Percentiles rank a stretch among this genome's conserved stretches.
These are phyloP conservation scores for Epirrhoe alternata DNA, from an alignment of 2,888 invertebrate species.

Conservation along the genomic window DNA sequence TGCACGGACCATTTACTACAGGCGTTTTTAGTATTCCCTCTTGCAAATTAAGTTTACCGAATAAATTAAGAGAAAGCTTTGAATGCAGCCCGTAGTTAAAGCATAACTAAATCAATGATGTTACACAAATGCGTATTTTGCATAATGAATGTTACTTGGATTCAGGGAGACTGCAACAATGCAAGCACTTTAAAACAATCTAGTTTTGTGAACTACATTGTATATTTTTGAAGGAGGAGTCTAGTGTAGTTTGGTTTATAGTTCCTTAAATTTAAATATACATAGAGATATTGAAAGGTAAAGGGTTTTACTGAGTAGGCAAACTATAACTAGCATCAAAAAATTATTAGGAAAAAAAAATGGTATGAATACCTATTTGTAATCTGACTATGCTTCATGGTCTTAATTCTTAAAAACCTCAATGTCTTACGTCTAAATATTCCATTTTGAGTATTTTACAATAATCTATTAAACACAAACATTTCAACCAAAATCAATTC, in stretches of 20 bases:
- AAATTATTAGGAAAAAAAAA: no score
- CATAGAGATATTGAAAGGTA: no score
- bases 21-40: conserved; percentile 42
- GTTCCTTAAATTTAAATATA: no score
- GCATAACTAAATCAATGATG: conserved; percentile 25
- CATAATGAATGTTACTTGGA: conserved; percentile 9
- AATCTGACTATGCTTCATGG: no score
- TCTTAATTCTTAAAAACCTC: no score
- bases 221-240: neutral
- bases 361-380: no score
- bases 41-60: conserved; percentile 43
- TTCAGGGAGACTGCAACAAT: neutral
- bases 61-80: conserved; percentile 39
- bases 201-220: neutral
- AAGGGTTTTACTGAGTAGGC: no score
- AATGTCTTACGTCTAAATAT: no score
- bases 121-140: conserved; percentile 14
- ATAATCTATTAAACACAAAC: neutral
- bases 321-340: no score
- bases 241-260: no score
- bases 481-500: neutral
- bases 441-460: no score
- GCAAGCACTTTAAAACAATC: neutral
- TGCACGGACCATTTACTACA: conserved; percentile 42
- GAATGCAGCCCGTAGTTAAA: conserved; percentile 20